Evolutionary conservation across 1,140 invertebrate genomes (phyloP).

Genomic region (Scaptomyza montana): DNA sequence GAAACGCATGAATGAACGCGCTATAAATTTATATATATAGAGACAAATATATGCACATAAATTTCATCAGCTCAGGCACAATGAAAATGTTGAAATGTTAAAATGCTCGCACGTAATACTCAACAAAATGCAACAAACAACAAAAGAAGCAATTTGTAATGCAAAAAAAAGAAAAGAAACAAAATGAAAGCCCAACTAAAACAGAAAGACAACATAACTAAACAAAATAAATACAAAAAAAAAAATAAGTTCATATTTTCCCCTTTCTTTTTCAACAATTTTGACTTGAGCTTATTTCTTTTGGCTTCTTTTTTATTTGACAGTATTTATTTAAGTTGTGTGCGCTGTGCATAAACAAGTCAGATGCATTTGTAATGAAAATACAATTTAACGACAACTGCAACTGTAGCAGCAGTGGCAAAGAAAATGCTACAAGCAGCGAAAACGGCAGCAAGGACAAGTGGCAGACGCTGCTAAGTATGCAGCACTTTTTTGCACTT

Average conservation of each 20-base stretch:
- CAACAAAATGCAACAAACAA: conserved; percentile 54
- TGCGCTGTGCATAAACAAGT: conserved; percentile 63
- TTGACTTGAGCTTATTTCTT: conserved; percentile 10
- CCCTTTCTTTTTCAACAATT: conserved; percentile 19
- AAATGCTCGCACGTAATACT: conserved; percentile 75
- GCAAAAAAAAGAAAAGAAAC: conserved; percentile 62
- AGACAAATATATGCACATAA: conserved; percentile 71
- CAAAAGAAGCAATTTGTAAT: conserved; percentile 66
- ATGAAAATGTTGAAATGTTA: conserved; percentile 80
- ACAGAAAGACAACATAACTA: conserved; percentile 52
- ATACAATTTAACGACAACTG: conserved; percentile 67
- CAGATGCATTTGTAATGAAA: conserved; percentile 74
- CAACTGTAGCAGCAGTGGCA: conserved; percentile 17
- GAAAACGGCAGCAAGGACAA: conserved; percentile 52
- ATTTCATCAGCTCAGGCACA: conserved; percentile 65
- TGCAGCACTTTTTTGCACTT: conserved; percentile 69
- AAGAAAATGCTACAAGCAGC: conserved; percentile 22
- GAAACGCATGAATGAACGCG: conserved; percentile 74
- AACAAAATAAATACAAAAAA: conserved; percentile 27
- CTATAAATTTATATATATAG: conserved; percentile 54
- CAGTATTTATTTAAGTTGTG: conserved; percentile 54
- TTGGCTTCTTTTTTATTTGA: conserved; percentile 19
- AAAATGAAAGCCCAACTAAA: conserved; percentile 42
- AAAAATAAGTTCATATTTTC: conserved; percentile 48
- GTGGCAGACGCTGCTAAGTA: conserved; percentile 72